Conservation (phyloP, 2,888 invertebrate species). For the Chrysodeixis includens region DNA sequence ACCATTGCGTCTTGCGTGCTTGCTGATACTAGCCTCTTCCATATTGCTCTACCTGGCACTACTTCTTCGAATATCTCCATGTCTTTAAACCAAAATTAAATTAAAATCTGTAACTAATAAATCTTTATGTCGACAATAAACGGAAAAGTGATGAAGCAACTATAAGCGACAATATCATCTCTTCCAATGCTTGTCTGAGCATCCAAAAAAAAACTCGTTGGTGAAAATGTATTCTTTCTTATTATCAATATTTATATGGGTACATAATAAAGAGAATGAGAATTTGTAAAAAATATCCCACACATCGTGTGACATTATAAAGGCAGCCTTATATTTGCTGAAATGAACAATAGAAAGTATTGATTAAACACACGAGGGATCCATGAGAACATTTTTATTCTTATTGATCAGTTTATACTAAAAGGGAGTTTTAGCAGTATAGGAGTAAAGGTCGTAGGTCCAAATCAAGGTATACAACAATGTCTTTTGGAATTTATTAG, state of each 20-base stretch:
- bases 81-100: no score
- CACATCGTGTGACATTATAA: slow-evolving; percentile 9
- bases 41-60: no score
- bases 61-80: no score
- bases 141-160: neutral
- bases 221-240: neutral
- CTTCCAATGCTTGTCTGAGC: neutral
- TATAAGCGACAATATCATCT: neutral
- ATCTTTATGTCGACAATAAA: no score
- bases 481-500: no score
- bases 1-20: no score
- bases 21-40: no score
- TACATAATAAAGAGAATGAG: neutral
- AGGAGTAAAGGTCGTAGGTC: no score
- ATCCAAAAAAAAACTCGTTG: neutral
- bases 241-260: neutral
- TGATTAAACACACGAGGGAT: slow-evolving; percentile 33
- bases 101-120: no score
- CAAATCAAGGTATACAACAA: no score
- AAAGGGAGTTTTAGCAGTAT: neutral
- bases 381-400: slow-evolving; percentile 34
- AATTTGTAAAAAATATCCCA: neutral
- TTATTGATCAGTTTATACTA: neutral
- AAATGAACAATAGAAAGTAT: slow-evolving; percentile 45
- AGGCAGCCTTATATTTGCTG: slow-evolving; percentile 38